Conservation (phyloP, 2,113 vertebrate genomes). For the Passer montanus region DNA sequence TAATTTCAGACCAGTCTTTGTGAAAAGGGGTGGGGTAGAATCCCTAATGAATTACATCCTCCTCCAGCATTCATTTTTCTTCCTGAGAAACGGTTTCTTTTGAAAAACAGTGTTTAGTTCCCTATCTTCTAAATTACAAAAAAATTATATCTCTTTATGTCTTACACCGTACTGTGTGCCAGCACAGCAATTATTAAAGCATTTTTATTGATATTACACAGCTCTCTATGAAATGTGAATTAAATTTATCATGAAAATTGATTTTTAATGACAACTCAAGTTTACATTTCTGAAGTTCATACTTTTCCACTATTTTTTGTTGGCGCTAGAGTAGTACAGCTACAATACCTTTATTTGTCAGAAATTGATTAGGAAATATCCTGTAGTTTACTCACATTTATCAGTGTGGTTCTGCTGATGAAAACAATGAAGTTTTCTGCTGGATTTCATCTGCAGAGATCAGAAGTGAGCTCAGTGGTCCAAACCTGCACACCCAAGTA, state of each 20-base stretch:
- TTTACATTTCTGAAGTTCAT: conserved; percentile 68
- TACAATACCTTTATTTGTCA: conserved; percentile 7
- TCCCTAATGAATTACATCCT: conserved; percentile 57
- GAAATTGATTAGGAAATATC: background rate
- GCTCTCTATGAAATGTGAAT: conserved; percentile 57
- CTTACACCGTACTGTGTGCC: conserved; percentile 41
- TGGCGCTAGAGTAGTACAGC: background rate
- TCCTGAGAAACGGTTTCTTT: conserved; percentile 8
- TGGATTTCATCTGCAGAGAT: background rate
- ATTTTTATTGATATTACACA: conserved; percentile 68
- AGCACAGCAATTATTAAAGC: conserved; percentile 65
- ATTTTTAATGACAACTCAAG: conserved; percentile 72
- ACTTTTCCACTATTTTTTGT: conserved; percentile 10
- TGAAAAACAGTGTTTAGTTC: conserved; percentile 29
- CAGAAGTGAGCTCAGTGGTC: background rate
- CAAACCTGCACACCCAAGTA: background rate
- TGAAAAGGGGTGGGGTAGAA: conserved; percentile 22
- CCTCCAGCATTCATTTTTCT: conserved; percentile 17
- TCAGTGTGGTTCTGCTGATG: background rate
- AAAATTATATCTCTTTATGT: conserved; percentile 51
- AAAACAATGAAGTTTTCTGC: background rate
- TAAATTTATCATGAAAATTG: conserved; percentile 73
- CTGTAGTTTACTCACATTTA: background rate
- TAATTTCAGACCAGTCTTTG: conserved; percentile 56
- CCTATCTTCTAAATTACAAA: conserved; percentile 55